These are phyloP conservation scores for Drosophila biarmipes DNA, from an alignment of 1,140 invertebrate species.

Conservation along the genomic window DNA sequence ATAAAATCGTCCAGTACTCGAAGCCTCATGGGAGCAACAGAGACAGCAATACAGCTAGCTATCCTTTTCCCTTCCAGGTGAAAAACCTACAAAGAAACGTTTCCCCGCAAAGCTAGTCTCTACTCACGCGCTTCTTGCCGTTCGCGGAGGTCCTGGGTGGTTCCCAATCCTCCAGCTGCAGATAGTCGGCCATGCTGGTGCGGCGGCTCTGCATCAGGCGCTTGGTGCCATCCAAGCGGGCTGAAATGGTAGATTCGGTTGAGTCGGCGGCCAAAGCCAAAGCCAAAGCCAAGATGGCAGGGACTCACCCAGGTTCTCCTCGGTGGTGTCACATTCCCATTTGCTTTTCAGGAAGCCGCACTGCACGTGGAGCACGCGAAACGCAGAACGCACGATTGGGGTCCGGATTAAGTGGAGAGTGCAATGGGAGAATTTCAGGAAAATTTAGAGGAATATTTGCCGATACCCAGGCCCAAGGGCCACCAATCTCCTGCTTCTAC, in stretches of 20 bases:
- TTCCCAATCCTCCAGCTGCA: conserved; percentile 93
- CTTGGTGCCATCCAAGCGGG: conserved; percentile 93
- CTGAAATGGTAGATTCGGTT: conserved; percentile 85
- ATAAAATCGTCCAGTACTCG: too few species aligned
- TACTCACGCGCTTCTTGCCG: conserved; percentile 95
- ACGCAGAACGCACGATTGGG: conserved; percentile 15
- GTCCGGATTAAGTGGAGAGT: conserved; percentile 19
- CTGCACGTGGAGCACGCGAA: conserved; percentile 52
- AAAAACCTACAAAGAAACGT: neutral
- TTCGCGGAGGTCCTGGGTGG: conserved; percentile 86
- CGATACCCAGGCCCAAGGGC: neutral
- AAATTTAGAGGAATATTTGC: conserved; percentile 6
- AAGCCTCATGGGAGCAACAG: neutral
- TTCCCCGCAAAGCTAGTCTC: neutral
- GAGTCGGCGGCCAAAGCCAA: neutral
- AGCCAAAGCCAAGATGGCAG: neutral
- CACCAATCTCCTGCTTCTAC: neutral
- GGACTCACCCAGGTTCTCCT: conserved; percentile 78
- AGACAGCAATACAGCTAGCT: neutral
- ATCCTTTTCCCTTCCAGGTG: neutral
- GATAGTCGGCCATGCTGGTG: conserved; percentile 94
- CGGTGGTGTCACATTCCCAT: conserved; percentile 79
- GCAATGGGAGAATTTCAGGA: conserved; percentile 26
- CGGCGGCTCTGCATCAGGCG: conserved; percentile 86
- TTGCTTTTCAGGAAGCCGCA: conserved; percentile 82